A percentile compares a stretch with the other conserved stretches of the same genome.
Evolutionary conservation across 2,113 vertebrate genomes (phyloP).

Genomic region (Scolopax mira): DNA sequence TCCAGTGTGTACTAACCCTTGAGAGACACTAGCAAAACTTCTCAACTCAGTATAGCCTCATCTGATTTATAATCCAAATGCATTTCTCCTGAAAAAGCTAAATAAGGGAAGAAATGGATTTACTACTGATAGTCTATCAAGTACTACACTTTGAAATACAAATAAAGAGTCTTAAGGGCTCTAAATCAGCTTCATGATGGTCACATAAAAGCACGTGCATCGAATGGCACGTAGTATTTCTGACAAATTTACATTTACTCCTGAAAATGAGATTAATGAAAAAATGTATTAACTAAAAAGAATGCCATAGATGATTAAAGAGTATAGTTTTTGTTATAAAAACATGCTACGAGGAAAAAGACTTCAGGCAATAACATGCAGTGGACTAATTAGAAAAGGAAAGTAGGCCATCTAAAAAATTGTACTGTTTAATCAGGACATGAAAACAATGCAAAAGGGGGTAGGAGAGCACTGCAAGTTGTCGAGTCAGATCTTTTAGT

Average conservation of each 20-base stretch:
- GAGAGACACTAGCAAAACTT: neutral
- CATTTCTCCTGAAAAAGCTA: neutral
- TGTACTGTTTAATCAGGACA: conserved; percentile 11
- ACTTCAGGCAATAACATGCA: neutral
- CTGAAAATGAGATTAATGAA: neutral
- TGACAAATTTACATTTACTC: neutral
- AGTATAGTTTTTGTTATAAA: neutral
- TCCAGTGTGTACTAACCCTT: neutral
- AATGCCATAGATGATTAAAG: neutral
- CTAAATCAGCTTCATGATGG: neutral
- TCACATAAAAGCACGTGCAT: neutral
- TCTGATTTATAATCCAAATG: neutral
- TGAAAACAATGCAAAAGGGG: neutral
- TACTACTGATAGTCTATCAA: neutral
- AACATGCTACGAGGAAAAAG: neutral
- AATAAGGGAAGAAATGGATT: neutral
- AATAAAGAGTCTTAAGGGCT: neutral
- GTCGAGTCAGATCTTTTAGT: neutral
- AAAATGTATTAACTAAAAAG: neutral
- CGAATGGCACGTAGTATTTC: neutral
- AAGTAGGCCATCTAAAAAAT: conserved; percentile 24
- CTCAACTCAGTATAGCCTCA: neutral
- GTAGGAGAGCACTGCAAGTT: neutral
- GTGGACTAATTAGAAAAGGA: conserved; percentile 27
- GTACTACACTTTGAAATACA: neutral